These are phyloP conservation scores for Heliothis peltigera DNA, from an alignment of 2,888 invertebrate genomes.

Conservation along the genomic window DNA sequence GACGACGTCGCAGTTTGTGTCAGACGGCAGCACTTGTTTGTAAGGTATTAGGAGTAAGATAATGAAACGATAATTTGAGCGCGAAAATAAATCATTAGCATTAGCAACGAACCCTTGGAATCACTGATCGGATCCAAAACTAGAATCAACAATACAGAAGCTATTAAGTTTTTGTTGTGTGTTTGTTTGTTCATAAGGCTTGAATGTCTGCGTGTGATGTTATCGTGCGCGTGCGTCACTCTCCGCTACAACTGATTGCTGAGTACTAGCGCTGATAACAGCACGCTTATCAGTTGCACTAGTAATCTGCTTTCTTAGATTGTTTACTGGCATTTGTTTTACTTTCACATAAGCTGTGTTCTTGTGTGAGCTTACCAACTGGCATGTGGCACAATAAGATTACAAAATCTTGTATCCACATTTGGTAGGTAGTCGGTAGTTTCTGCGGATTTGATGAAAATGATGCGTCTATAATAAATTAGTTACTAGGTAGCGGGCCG, in stretches of 20 bases:
- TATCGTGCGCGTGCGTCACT: conserved; percentile 57
- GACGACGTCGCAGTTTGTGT: background rate
- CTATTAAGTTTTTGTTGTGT: conserved; percentile 1
- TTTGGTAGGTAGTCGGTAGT: no score
- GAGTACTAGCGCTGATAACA: conserved; percentile 59
- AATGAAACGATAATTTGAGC: background rate
- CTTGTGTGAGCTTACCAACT: no score
- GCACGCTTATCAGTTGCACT: conserved; percentile 55
- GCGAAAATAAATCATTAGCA: background rate
- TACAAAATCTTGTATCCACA: no score
- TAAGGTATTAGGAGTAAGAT: background rate
- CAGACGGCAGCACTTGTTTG: background rate
- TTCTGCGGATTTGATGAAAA: no score
- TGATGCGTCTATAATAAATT: no score
- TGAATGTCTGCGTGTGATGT: conserved; percentile 13
- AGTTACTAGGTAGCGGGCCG: background rate
- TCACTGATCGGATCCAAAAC: background rate
- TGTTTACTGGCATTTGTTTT: conserved; percentile 36
- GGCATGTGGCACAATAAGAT: no score
- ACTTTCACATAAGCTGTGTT: conserved; percentile 16
- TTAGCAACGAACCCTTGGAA: background rate
- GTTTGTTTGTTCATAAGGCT: background rate
- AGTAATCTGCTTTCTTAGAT: conserved; percentile 57
- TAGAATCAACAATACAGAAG: background rate
- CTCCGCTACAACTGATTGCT: conserved; percentile 37